A percentile compares a stretch with the other conserved stretches of the same genome.
Conservation (phyloP, 2,797 vertebrate genomes). For the Sternotherus odoratus region DNA sequence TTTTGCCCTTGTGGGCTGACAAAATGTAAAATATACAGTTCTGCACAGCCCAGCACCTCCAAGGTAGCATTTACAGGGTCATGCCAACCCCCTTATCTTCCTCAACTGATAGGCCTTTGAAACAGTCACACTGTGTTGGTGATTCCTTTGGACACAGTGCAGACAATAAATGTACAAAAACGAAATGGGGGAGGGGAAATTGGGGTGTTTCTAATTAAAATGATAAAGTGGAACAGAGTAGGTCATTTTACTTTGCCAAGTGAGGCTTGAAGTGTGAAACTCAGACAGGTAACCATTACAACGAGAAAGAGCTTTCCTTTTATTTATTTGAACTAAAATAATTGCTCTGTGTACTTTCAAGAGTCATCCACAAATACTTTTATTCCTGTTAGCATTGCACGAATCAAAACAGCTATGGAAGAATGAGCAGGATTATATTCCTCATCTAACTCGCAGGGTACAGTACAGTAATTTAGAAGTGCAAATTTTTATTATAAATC, state of each 20-base stretch:
- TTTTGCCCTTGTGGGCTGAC: slow-evolving; percentile 58
- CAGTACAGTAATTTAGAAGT: background rate
- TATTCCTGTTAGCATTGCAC: fast-evolving
- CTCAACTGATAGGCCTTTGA: background rate
- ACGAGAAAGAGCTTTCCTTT: background rate
- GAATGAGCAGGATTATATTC: background rate
- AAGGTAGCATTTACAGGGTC: slow-evolving; percentile 67
- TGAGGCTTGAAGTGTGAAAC: background rate
- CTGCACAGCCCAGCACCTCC: slow-evolving; percentile 75
- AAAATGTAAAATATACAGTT: slow-evolving; percentile 78
- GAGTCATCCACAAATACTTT: background rate
- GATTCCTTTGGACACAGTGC: background rate
- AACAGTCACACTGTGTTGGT: fast-evolving
- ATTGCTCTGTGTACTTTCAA: background rate
- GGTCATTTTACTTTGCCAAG: background rate
- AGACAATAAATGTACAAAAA: background rate
- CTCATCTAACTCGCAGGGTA: background rate
- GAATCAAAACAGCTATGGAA: background rate
- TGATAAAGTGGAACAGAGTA: fast-evolving
- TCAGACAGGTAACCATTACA: background rate
- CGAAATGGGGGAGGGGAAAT: fast-evolving
- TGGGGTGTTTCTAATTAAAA: background rate
- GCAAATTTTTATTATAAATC: background rate
- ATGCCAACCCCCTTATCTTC: slow-evolving; percentile 59
- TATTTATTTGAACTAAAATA: background rate